phyloP scores from a whole-genome alignment of 2,113 vertebrate species.

The Oplegnathus fasciatus region DNA sequence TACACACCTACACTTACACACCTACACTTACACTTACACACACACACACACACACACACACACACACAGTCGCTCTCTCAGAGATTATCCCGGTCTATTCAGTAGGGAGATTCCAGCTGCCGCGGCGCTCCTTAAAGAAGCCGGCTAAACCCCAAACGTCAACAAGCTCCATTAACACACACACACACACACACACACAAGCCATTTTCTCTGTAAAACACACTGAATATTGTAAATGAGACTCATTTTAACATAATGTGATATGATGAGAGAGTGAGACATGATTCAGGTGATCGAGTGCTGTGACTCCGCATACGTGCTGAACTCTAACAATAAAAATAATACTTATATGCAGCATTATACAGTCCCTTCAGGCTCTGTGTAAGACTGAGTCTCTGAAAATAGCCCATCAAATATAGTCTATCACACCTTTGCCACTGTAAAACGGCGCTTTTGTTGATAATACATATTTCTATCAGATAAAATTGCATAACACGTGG shows the following conservation, averaged over 20 bases:
- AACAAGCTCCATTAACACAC: constrained; percentile 48
- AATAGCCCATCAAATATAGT: not conserved
- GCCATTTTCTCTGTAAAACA: not conserved
- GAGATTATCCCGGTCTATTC: constrained; percentile 70
- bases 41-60: not conserved
- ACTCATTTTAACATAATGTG: constrained; percentile 11
- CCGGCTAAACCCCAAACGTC: constrained; percentile 58
- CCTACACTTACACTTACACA: too few species aligned
- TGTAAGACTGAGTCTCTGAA: not conserved
- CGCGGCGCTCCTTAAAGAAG: constrained; percentile 46
- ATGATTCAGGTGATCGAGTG: constrained; percentile 6
- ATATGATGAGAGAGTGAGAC: constrained; percentile 1
- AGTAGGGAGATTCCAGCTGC: constrained; percentile 62
- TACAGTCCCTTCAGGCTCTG: not conserved
- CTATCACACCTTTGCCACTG: not conserved
- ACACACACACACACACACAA: not conserved
- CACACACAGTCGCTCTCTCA: constrained; percentile 1
- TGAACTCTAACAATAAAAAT: constrained; percentile 18
- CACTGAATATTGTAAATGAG: constrained; percentile 37
- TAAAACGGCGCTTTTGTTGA: constrained; percentile 33
- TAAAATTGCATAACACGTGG: constrained; percentile 9
- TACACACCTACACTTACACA: too few species aligned
- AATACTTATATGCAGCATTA: not conserved
- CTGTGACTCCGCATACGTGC: constrained; percentile 20
- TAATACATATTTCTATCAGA: not conserved